Base-by-base conservation (phyloP, 2,797 vertebrate genomes). In the Gephyroberyx darwinii region DNA sequence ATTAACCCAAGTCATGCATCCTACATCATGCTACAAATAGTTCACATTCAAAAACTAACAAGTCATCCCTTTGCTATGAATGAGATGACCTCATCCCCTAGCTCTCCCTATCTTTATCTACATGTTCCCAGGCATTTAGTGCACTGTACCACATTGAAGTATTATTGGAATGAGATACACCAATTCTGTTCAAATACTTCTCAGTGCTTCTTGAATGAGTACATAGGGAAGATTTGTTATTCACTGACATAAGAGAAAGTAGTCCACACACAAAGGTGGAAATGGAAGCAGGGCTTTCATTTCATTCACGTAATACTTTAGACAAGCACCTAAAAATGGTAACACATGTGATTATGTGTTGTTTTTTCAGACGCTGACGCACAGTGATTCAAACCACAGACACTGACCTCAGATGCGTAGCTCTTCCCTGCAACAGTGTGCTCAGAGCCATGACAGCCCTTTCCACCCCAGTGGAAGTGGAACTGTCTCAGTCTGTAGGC, bases 401-500 rank as follows among this genome's bases (percentile, higher is more conserved):
- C 52, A 51, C 85, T 89, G 82, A 97, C 98, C 96, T 98, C 98
- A 16, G 95, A 96, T 31, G 93, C 94, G 59, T 95, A 99, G 43
- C 94, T 91, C 48, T 93, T 95, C 78, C 97, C 97, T 12, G 90
- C 93, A 69, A 99, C 88, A 0, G 95, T 98, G 79, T 99, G 98
- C 85, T 99, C 98, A 0, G 97, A 98, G 55, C 98, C 97, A 39
- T 92, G 88, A 19, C 92, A 92, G 31, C 91, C 94, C 61, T 95
- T 97, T 75, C 90, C 94, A 1, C 97, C 98, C 98, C 98, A 99
- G 90, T 99, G 98, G 83, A 99, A 99, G 83, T 99, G 98, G 80
- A 99, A 96, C 90, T 99, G 98, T 88, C 95, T 99, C 71, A 99
- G 94, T 58, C 95, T 93, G 83, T 98, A 98, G 4, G 95, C 93